These are phyloP conservation scores for Globodera ellingtonae DNA, from an alignment of 1,140 invertebrate genomes.

Conservation along the genomic window DNA sequence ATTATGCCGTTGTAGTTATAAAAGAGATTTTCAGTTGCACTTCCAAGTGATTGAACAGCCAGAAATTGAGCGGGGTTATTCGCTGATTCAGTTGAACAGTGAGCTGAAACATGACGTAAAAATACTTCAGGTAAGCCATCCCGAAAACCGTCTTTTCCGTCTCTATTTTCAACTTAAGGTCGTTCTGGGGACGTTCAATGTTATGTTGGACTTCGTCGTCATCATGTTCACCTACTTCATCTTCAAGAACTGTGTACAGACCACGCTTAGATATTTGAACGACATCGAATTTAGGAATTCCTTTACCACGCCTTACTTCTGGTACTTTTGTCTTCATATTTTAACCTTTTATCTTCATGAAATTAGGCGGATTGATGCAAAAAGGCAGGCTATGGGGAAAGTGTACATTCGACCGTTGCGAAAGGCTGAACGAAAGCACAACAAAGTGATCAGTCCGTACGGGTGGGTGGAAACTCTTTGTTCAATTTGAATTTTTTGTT, in stretches of 20 bases:
- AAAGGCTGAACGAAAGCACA: conserved; percentile 20
- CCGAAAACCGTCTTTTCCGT: background rate
- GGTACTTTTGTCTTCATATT: background rate
- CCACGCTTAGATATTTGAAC: conserved; percentile 29
- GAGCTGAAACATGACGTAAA: conserved; percentile 33
- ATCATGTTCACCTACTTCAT: conserved; percentile 29
- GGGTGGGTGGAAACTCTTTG: background rate
- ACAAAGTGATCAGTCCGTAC: conserved; percentile 25
- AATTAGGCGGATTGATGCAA: conserved; percentile 27
- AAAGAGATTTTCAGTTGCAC: conserved; percentile 41
- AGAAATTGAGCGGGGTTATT: conserved; percentile 29
- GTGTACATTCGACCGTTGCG: conserved; percentile 8
- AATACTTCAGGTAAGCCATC: conserved; percentile 25
- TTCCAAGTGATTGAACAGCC: conserved; percentile 39
- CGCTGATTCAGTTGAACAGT: conserved; percentile 36
- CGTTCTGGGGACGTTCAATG: conserved; percentile 17
- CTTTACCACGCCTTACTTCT: conserved; percentile 32
- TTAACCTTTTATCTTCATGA: background rate
- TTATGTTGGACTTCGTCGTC: conserved; percentile 20
- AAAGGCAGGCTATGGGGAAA: conserved; percentile 18
- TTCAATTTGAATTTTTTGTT: background rate
- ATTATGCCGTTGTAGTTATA: background rate
- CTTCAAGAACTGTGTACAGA: conserved; percentile 23
- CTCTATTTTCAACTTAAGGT: conserved; percentile 16
- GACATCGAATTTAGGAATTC: conserved; percentile 33